These are phyloP conservation scores for Drosophila chauvacae DNA, from an alignment of 1,140 invertebrate species.

Conservation along the genomic window DNA sequence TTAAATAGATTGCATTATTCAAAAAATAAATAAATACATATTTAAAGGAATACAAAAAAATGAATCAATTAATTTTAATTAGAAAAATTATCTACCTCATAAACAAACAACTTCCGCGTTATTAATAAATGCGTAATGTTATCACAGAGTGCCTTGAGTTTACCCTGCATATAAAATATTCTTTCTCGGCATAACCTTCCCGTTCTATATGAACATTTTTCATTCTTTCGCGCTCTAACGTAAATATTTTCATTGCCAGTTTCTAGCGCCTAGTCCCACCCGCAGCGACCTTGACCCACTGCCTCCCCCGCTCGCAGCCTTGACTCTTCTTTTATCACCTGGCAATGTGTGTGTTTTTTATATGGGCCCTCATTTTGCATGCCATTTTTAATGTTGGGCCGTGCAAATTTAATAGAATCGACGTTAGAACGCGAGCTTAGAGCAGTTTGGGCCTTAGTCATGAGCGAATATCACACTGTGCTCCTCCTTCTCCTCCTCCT, in stretches of 20 bases:
- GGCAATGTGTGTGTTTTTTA: neutral
- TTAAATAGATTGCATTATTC: neutral
- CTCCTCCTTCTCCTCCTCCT: neutral
- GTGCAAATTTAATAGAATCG: slow-evolving; percentile 60
- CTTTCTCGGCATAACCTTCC: neutral
- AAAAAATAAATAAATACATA: neutral
- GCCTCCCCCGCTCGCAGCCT: slow-evolving; percentile 22
- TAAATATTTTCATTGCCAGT: slow-evolving; percentile 28
- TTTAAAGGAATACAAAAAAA: neutral
- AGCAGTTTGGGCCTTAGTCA: slow-evolving; percentile 42
- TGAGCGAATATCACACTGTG: slow-evolving; percentile 48
- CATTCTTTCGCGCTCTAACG: neutral
- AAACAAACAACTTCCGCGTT: neutral
- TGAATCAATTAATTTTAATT: neutral
- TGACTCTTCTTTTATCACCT: slow-evolving; percentile 62
- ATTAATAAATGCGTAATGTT: neutral
- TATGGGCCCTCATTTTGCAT: slow-evolving; percentile 40
- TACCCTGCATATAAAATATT: neutral
- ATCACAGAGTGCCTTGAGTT: neutral
- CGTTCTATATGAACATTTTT: neutral
- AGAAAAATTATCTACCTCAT: neutral
- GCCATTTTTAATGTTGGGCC: slow-evolving; percentile 29
- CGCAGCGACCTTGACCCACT: slow-evolving; percentile 62
- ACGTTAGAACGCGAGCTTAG: slow-evolving; percentile 36
- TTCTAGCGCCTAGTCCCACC: slow-evolving; percentile 35